These are phyloP conservation scores for Xiphophorus birchmanni DNA, from an alignment of 2,797 vertebrate genomes.

Conservation along the genomic window DNA sequence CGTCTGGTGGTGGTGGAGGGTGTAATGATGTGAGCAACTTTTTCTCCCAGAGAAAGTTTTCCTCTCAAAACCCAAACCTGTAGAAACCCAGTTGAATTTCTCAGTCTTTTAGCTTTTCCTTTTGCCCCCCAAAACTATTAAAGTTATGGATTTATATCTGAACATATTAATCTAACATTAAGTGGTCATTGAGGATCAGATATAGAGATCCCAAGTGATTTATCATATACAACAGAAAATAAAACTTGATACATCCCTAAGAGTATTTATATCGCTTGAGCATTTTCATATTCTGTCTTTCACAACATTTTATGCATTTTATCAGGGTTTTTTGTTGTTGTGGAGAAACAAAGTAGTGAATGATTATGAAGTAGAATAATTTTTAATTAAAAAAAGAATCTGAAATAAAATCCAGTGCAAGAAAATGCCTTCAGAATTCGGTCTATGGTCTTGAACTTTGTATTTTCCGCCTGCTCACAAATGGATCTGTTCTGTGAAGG, in stretches of 20 bases:
- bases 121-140: constrained; percentile 44
- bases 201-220: constrained; percentile 38
- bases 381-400: not conserved
- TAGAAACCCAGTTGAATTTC: constrained; percentile 23
- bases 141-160: constrained; percentile 50
- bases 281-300: not conserved
- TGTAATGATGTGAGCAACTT: constrained; percentile 22
- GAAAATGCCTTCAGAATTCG: not conserved
- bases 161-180: constrained; percentile 48
- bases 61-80: constrained; percentile 16
- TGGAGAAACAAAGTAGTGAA: not conserved
- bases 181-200: constrained; percentile 44
- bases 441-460: not conserved
- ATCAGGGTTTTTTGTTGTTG: not conserved
- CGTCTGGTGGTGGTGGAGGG: not conserved
- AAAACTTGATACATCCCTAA: constrained; percentile 29
- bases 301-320: not conserved
- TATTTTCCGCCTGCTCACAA: not conserved
- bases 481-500: not conserved
- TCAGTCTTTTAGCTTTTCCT: constrained; percentile 12
- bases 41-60: constrained; percentile 21
- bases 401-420: not conserved
- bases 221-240: constrained; percentile 16
- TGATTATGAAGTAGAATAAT: not conserved
- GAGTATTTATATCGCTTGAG: not conserved